A percentile compares a stretch with the other conserved stretches of the same genome.
Evolutionary conservation across 2,888 invertebrate species (phyloP).

Genomic region (Laothoe populi): DNA sequence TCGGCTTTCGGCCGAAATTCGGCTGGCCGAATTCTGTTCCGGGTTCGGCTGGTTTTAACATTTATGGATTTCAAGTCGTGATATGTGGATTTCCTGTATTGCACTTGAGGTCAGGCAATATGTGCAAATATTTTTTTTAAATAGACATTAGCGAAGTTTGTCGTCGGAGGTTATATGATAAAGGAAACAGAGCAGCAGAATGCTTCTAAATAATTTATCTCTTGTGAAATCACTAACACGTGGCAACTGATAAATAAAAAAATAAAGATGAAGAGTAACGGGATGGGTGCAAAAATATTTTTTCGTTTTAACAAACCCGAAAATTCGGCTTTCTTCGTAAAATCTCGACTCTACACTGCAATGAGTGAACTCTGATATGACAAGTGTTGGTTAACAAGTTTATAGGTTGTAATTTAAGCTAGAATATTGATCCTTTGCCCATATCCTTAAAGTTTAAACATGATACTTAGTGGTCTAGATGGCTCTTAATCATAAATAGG

Average conservation of each 20-base stretch:
- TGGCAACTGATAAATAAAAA: too few relatives aligned
- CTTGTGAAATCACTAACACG: neutral
- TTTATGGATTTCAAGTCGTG: neutral
- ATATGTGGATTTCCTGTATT: neutral
- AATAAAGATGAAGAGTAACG: too few relatives aligned
- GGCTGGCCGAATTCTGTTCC: conserved; percentile 3
- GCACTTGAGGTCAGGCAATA: neutral
- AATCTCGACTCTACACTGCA: neutral
- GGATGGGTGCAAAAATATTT: too few relatives aligned
- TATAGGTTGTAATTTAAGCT: conserved; percentile 19
- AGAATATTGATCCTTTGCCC: neutral
- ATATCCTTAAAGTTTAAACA: conserved; percentile 3
- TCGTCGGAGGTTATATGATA: neutral
- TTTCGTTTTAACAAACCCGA: neutral
- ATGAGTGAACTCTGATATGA: conserved; percentile 15
- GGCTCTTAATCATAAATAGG: neutral
- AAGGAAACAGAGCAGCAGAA: neutral
- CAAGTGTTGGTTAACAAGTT: conserved; percentile 22
- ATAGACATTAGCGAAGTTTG: neutral
- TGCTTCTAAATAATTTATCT: neutral
- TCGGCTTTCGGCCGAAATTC: conserved; percentile 12
- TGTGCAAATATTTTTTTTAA: neutral
- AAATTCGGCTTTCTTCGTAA: neutral
- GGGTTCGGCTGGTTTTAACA: neutral
- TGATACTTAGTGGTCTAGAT: neutral